These are phyloP conservation scores for Caprella mutica DNA, from an alignment of 2,888 invertebrate species.

Conservation along the genomic window DNA sequence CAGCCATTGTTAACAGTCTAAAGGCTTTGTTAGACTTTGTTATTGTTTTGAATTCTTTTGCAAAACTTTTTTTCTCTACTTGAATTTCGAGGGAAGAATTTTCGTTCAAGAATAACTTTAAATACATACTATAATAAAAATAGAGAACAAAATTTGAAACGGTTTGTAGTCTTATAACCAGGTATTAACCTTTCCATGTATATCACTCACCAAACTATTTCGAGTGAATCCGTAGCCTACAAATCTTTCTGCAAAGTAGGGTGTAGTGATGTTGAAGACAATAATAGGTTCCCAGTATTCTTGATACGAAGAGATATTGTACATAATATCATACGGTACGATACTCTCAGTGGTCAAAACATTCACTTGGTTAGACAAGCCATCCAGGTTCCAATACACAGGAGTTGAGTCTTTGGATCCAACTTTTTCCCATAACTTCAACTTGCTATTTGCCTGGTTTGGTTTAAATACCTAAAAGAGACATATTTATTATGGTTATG, in stretches of 20 bases:
- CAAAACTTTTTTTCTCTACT: no score
- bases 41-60: no score
- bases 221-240: conserved; percentile 38
- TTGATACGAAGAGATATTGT: conserved; percentile 21
- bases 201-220: conserved; percentile 38
- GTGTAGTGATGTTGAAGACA: conserved; percentile 28
- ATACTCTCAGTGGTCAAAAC: neutral
- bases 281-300: conserved; percentile 30
- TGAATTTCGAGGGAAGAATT: no score
- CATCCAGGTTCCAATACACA: neutral
- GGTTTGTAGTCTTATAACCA: no score
- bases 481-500: no score
- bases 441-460: conserved; percentile 37
- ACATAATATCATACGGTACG: conserved; percentile 8
- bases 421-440: conserved; percentile 36
- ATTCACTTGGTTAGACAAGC: neutral
- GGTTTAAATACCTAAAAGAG: conserved; percentile 35
- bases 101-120: no score
- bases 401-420: conserved; percentile 17
- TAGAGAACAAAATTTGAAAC: no score
- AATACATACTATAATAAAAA: no score
- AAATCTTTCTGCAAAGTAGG: conserved; percentile 37
- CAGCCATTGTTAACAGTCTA: no score
- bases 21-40: no score
- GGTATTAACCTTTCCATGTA: no score